phyloP scores from a whole-genome alignment of 1,140 invertebrate species.

The Drosophila biarmipes region DNA sequence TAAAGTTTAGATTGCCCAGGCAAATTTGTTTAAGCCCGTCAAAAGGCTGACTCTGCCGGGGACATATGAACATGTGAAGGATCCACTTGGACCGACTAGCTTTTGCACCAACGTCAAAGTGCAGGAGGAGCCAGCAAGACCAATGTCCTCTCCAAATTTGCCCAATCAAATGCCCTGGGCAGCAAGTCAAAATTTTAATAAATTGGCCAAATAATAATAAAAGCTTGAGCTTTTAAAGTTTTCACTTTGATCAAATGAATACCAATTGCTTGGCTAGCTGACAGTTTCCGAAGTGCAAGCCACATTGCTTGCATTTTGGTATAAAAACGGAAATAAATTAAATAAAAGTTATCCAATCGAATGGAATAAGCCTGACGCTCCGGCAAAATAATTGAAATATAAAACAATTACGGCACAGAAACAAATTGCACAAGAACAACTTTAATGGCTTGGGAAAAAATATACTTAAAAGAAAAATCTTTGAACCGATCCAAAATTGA shows the following conservation, averaged over 20 bases:
- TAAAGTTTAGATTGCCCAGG: slow-evolving; percentile 12
- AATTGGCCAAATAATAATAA: background rate
- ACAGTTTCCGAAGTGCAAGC: background rate
- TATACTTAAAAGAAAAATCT: background rate
- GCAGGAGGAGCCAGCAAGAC: background rate
- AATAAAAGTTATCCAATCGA: background rate
- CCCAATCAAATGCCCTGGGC: background rate
- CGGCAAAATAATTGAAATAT: background rate
- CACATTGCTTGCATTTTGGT: background rate
- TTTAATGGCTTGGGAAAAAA: too few species aligned
- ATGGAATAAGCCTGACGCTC: background rate
- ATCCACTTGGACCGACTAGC: slow-evolving; percentile 14
- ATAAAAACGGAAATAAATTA: background rate
- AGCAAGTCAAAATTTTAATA: slow-evolving; percentile 8
- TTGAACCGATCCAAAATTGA: too few species aligned
- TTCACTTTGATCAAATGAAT: background rate
- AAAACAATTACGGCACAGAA: background rate
- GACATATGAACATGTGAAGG: slow-evolving; percentile 35
- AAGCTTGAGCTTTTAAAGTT: background rate
- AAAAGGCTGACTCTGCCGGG: slow-evolving; percentile 48
- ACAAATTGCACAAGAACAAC: background rate
- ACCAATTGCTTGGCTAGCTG: background rate
- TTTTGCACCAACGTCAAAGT: slow-evolving; percentile 6
- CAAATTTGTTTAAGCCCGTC: slow-evolving; percentile 51
- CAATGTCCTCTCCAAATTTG: background rate